Base-by-base conservation (phyloP, 1,140 invertebrate genomes). In the Wasmannia auropunctata region DNA sequence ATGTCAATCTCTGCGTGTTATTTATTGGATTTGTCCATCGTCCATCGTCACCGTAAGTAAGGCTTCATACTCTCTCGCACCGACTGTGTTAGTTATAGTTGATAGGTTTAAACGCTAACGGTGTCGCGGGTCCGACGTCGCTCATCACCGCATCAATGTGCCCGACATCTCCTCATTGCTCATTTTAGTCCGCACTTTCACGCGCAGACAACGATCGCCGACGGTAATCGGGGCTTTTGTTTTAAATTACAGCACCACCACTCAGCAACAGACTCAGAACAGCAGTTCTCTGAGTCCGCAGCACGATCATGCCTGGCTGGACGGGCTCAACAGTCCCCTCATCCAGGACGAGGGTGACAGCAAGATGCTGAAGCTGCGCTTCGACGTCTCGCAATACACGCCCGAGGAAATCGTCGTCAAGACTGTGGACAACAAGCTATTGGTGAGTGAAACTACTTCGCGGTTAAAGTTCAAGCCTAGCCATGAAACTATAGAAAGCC, bases 331-430 rank as follows among this genome's bases (percentile, higher is more conserved):
- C 95, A 99, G 98, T n/a, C 98, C 98, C 5, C 96, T 99, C 49
- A 98, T 99, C 93, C 97, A 97, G 92, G 98, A 98, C 87, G 98
- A 98, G 93, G 98, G 98, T 31, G 97, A 98, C 91, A 98, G 97
- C 95, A 99, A 99, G 95, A 97, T 97, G 92, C 95, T 99, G 54
- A 99, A 99, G 93, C 96, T 99, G 22, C 96, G 98, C 92, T 99
- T 99, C 94, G 98, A 99, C 93, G 98, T 99, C 65, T 98, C 98
- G 93, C 98, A 99, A 95, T 99, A 99, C 94, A 97, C 97, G 65
- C 98, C 98, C 14, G 98, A 99, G 93, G 98, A 99, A 96, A 99
- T 99, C 94, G 98, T 99, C 90, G 98, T 99, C 75, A 99, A 99
- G 95, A 99, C 98, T 87, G 98, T 99, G 72, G 98, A 99, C 95